A percentile compares a stretch with the other conserved stretches of the same genome.
Conservation (phyloP, 2,888 invertebrate genomes). For the Heliconius sara region DNA sequence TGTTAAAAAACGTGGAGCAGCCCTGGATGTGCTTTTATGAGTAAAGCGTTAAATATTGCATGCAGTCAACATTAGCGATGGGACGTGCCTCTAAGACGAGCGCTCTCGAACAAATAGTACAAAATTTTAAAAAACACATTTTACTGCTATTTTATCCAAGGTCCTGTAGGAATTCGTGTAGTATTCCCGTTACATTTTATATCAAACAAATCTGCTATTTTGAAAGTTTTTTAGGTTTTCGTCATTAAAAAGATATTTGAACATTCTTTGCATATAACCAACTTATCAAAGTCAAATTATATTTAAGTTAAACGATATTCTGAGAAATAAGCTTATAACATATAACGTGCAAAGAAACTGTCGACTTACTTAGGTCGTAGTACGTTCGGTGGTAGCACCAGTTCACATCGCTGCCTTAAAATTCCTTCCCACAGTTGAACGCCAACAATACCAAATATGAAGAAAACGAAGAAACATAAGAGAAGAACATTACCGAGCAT, state of each 20-base stretch:
- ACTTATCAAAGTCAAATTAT: conserved; percentile 23
- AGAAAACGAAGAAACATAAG: conserved; percentile 99
- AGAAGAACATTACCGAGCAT: conserved; percentile 99
- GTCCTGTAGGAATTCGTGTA: conserved; percentile 47
- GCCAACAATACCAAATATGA: conserved; percentile 99
- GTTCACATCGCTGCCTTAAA: conserved; percentile 95
- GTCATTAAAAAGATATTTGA: background rate
- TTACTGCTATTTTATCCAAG: conserved; percentile 63
- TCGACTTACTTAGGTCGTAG: conserved; percentile 90
- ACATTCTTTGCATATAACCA: conserved; percentile 15
- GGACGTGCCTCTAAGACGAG: conserved; percentile 79
- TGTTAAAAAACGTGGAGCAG: conserved; percentile 67
- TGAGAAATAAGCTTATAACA: conserved; percentile 30
- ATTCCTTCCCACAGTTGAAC: conserved; percentile 99
- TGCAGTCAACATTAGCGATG: conserved; percentile 82
- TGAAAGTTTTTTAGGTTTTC: background rate
- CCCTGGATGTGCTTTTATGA: conserved; percentile 68
- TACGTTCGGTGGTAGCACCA: conserved; percentile 88
- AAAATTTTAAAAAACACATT: conserved; percentile 50
- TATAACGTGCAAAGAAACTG: conserved; percentile 35
- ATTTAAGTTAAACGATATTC: background rate
- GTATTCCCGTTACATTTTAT: conserved; percentile 30
- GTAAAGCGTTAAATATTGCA: conserved; percentile 83
- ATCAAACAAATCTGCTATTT: background rate
- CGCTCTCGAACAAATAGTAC: conserved; percentile 63